Evolutionary conservation across 2,797 vertebrate species (phyloP).

Genomic region (Arrhamphus sclerolepis): DNA sequence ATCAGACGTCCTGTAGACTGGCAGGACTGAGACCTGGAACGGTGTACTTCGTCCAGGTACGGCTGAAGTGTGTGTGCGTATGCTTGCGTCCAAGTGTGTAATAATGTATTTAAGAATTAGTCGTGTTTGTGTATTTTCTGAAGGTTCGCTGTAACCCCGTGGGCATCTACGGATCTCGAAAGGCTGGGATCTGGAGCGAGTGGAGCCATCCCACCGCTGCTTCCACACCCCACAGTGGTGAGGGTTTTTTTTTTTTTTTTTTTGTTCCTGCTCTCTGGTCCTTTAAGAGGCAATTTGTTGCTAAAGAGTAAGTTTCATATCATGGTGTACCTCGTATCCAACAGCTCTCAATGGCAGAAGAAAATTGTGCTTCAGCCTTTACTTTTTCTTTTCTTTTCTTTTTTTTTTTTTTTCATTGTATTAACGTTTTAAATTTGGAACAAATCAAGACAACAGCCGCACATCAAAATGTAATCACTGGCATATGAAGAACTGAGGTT

Average conservation of each 20-base stretch:
- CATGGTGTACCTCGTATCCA: slow-evolving; percentile 18
- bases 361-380: slow-evolving; percentile 1
- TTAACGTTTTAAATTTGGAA: slow-evolving; percentile 11
- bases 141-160: slow-evolving; percentile 95
- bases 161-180: slow-evolving; percentile 96
- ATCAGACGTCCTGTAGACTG: slow-evolving; percentile 94
- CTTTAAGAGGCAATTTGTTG: slow-evolving; percentile 19
- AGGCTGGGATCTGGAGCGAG: slow-evolving; percentile 96
- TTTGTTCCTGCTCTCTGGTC: slow-evolving; percentile 16
- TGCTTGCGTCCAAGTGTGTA: neutral
- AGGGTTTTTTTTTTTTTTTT: slow-evolving; percentile 35
- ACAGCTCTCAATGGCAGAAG: slow-evolving; percentile 17
- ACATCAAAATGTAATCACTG: too few relatives aligned
- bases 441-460: too few relatives aligned
- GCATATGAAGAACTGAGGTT: too few relatives aligned
- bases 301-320: slow-evolving; percentile 13
- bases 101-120: neutral
- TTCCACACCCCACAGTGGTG: slow-evolving; percentile 94
- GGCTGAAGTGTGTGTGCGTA: neutral
- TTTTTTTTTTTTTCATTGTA: slow-evolving; percentile 10
- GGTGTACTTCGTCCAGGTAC: slow-evolving; percentile 95
- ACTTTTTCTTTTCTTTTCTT: too few relatives aligned
- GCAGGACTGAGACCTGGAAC: slow-evolving; percentile 93
- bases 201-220: slow-evolving; percentile 97
- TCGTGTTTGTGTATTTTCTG: neutral